Percentiles rank a stretch among this genome's conserved stretches.
phyloP scores from a whole-genome alignment of 2,113 vertebrate genomes.

The Melanotaenia duboulayi region DNA sequence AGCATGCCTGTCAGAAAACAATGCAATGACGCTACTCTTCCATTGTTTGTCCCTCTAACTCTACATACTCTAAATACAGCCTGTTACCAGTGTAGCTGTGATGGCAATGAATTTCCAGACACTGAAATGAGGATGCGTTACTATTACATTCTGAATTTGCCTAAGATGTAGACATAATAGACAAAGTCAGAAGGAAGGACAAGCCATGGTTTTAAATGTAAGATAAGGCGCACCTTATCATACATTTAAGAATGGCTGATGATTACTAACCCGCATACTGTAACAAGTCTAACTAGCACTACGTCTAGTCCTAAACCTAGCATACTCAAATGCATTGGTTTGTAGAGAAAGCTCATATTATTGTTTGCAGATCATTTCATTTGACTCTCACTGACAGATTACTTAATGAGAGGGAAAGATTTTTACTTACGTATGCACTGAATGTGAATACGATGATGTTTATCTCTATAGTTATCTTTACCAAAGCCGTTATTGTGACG shows the following conservation, averaged over 20 bases:
- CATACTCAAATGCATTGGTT: conserved; percentile 42
- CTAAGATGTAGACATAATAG: conserved; percentile 80
- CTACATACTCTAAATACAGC: not conserved
- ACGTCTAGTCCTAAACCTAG: conserved; percentile 28
- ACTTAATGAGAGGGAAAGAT: conserved; percentile 77
- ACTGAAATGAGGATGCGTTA: conserved; percentile 71
- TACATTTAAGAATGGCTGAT: conserved; percentile 83
- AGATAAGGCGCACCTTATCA: conserved; percentile 82
- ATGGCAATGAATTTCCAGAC: conserved; percentile 58
- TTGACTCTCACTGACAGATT: conserved; percentile 70
- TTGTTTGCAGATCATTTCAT: conserved; percentile 56
- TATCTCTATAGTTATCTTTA: conserved; percentile 74
- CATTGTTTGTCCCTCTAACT: conserved; percentile 9
- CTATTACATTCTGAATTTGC: conserved; percentile 82
- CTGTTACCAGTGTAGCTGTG: conserved; percentile 20
- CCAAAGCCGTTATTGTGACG: conserved; percentile 86
- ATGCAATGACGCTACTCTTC: conserved; percentile 43
- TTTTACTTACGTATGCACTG: conserved; percentile 83
- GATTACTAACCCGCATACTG: conserved; percentile 53
- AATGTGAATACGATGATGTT: conserved; percentile 71
- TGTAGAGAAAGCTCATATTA: conserved; percentile 8
- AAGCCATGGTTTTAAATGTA: conserved; percentile 82
- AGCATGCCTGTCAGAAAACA: conserved; percentile 53
- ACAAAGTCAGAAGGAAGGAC: conserved; percentile 81
- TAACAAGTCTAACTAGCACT: conserved; percentile 30